These are phyloP conservation scores for Willowsia nigromaculata DNA, from an alignment of 2,888 invertebrate genomes.

Conservation along the genomic window DNA sequence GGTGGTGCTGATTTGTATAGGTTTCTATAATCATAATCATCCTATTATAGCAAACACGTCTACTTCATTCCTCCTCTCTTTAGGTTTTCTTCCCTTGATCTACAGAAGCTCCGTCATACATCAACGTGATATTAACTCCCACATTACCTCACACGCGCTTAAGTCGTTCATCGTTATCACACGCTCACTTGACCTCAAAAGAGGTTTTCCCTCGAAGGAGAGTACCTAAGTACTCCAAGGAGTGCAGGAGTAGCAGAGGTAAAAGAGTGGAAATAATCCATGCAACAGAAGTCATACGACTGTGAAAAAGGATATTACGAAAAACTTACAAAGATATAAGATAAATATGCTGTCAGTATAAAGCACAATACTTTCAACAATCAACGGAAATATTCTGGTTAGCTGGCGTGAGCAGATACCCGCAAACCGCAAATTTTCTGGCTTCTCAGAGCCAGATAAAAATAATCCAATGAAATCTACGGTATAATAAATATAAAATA, in stretches of 20 bases:
- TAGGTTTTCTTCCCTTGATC: not conserved
- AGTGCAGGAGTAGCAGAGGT: not conserved
- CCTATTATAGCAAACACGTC: not conserved
- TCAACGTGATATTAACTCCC: not conserved
- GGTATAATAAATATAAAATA: not conserved
- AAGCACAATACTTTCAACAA: not conserved
- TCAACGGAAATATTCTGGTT: not conserved
- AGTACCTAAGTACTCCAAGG: not conserved
- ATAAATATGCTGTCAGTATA: not conserved
- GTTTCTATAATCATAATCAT: no score
- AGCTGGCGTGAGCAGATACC: not conserved
- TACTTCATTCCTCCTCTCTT: not conserved
- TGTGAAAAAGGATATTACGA: conserved; percentile 21
- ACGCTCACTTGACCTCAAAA: conserved; percentile 67
- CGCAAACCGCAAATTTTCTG: conserved; percentile 7
- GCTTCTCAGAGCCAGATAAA: conserved; percentile 1
- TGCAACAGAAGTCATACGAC: conserved; percentile 41
- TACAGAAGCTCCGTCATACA: not conserved
- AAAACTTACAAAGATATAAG: not conserved
- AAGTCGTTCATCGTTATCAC: conserved; percentile 57
- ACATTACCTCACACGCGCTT: conserved; percentile 31
- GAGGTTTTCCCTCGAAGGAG: not conserved
- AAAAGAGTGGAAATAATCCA: conserved; percentile 48
- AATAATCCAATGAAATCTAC: not conserved
- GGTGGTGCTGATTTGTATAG: no score